phyloP scores from a whole-genome alignment of 2,113 vertebrate genomes.

The Paramormyrops kingsleyae region DNA sequence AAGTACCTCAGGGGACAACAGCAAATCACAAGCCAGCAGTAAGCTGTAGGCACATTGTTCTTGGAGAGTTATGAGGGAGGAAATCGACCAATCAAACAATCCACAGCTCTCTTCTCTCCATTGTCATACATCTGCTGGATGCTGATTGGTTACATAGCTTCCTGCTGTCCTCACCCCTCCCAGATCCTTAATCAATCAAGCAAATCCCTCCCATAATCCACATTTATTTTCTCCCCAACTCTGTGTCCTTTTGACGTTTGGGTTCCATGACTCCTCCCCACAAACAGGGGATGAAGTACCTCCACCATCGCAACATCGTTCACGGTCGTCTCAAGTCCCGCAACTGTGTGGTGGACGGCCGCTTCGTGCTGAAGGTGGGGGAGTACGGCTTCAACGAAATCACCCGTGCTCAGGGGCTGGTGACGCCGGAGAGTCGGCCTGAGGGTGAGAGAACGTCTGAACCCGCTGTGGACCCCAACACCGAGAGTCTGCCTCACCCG shows the following conservation, averaged over 20 bases:
- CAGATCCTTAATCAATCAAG: not conserved
- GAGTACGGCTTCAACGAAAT: conserved; percentile 80
- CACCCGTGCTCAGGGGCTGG: conserved; percentile 58
- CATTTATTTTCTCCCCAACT: not conserved
- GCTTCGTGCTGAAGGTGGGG: conserved; percentile 88
- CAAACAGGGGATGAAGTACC: conserved; percentile 76
- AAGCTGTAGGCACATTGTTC: no score
- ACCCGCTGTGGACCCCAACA: not conserved
- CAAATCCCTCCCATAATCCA: not conserved
- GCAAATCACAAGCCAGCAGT: not conserved
- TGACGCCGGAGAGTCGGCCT: conserved; percentile 31
- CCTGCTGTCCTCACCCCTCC: no score
- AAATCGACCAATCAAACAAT: not conserved
- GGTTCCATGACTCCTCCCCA: not conserved
- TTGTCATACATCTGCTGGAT: no score
- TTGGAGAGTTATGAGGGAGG: not conserved
- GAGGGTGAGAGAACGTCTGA: conserved; percentile 58
- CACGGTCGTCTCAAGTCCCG: conserved; percentile 87
- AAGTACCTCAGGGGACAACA: not conserved
- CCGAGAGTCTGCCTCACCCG: not conserved
- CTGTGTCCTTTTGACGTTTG: not conserved
- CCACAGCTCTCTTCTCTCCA: not conserved
- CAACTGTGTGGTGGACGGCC: conserved; percentile 88
- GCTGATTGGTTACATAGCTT: no score
- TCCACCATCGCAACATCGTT: conserved; percentile 72